phyloP scores from a whole-genome alignment of 2,113 vertebrate genomes.

The Mesoclemmys tuberculata region DNA sequence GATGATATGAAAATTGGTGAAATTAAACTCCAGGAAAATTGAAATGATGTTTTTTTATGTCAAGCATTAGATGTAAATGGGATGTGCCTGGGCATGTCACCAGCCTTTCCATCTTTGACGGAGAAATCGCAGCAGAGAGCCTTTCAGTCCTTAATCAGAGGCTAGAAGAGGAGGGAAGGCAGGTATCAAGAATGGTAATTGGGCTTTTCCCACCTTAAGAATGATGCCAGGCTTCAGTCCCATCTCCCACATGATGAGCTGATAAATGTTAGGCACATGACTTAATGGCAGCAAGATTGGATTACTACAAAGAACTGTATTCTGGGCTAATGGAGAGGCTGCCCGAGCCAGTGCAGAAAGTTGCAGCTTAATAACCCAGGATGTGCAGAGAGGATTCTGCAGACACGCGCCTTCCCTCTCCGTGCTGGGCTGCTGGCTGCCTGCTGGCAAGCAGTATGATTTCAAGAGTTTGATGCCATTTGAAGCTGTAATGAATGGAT shows the following conservation, averaged over 20 bases:
- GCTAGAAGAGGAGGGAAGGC: not conserved
- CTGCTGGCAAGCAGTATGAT: not conserved
- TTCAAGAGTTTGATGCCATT: fast-evolving
- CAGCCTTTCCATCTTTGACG: not conserved
- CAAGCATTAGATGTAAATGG: not conserved
- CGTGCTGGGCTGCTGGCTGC: not conserved
- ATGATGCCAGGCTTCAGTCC: not conserved
- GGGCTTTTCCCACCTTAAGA: not conserved
- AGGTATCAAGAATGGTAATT: not conserved
- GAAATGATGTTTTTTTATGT: not conserved
- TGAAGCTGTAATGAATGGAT: not conserved
- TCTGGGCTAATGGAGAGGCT: fast-evolving
- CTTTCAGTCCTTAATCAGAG: too few species aligned
- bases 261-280: not conserved
- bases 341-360: not conserved
- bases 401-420: not conserved
- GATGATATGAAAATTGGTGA: not conserved
- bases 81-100: not conserved
- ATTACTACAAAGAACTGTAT: not conserved
- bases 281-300: not conserved
- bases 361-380: not conserved
- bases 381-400: not conserved
- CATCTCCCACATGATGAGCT: not conserved
- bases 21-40: not conserved
- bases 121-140: not conserved